Evolutionary conservation across 2,888 invertebrate genomes (phyloP), one percentile per base, ranked within the genome.

Genomic region (Sinopyrophorus schimmeli): DNA sequence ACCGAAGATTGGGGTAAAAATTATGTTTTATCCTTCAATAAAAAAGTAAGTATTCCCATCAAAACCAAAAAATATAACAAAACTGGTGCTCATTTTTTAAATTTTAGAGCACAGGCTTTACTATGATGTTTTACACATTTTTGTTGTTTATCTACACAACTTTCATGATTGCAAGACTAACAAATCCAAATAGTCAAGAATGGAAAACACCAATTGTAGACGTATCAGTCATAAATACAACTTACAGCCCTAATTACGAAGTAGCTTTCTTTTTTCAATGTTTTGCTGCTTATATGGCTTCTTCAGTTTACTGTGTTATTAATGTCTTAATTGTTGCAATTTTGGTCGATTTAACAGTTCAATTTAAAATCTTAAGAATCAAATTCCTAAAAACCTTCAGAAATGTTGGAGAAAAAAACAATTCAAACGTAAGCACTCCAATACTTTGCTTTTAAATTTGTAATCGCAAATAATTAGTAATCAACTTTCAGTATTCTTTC

Each of bases 171-270:
- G 12, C 5, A 32, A 28, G 48, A 26, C 4, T 48, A 1, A n/a
- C 26, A 7, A n/a, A n/a, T 3, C 14, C 18, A 0, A 26, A 48
- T 12, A 18, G 16, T 3, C 30, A 0, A 1, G 24, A 48, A 42
- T 42, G 48, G 42, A 18, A 15, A 2, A 24, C 24, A 16, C 48
- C 48, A 12, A 17, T 48, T 26, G 23, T 31, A 3, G 37, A 48
- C 4, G 9, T 42, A 7, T 18, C 42, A 3, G 17, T 48, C n/a
- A 27, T 48, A 9, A 15, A 48, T 15, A 28, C 11, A 12, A 17
- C 37, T 11, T 37, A 42, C 18, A 41, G 41, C 24, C 48, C 48
- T 10, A 48, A 42, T 42, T 48, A 34, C 12, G 48, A 48, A 31
- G 42, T 48, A 6, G 48, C 48, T 2, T 48, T 35, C 37, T 3